phyloP scores from a whole-genome alignment of 2,797 vertebrate genomes.

The Hippopotamyrus pictus region DNA sequence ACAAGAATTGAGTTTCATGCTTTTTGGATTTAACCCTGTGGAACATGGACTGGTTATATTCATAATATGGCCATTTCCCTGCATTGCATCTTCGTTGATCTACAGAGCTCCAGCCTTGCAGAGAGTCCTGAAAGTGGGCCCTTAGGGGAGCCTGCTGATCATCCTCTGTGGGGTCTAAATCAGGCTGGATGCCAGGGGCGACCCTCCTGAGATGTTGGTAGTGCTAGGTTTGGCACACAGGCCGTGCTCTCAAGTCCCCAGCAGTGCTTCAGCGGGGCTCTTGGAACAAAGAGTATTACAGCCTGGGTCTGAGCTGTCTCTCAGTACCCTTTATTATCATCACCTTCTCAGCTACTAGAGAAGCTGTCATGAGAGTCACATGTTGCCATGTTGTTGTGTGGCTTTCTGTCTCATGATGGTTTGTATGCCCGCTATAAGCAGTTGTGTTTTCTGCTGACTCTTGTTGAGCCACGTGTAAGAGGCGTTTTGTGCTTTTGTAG shows the following conservation, averaged over 20 bases:
- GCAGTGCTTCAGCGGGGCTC: neutral
- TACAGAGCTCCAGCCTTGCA: neutral
- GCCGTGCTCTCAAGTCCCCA: neutral
- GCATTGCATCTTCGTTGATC: neutral
- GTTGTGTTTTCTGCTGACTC: neutral
- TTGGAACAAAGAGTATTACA: neutral
- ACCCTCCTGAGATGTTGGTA: neutral
- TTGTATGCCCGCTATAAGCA: neutral
- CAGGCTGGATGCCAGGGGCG: neutral
- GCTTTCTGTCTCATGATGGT: neutral
- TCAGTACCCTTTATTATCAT: neutral
- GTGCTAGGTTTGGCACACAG: neutral
- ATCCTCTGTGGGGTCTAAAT: neutral
- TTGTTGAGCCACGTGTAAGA: neutral
- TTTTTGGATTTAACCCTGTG: neutral
- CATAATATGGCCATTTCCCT: neutral
- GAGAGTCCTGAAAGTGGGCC: neutral
- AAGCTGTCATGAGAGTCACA: neutral
- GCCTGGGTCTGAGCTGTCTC: neutral
- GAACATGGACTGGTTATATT: neutral
- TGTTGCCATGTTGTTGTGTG: neutral
- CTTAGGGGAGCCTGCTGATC: neutral
- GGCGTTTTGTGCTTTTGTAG: neutral
- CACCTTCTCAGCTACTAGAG: neutral
- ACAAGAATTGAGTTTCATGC: neutral